A percentile compares a stretch with the other conserved stretches of the same genome.
phyloP scores from a whole-genome alignment of 2,797 vertebrate species.

The Myripristis jacobus region DNA sequence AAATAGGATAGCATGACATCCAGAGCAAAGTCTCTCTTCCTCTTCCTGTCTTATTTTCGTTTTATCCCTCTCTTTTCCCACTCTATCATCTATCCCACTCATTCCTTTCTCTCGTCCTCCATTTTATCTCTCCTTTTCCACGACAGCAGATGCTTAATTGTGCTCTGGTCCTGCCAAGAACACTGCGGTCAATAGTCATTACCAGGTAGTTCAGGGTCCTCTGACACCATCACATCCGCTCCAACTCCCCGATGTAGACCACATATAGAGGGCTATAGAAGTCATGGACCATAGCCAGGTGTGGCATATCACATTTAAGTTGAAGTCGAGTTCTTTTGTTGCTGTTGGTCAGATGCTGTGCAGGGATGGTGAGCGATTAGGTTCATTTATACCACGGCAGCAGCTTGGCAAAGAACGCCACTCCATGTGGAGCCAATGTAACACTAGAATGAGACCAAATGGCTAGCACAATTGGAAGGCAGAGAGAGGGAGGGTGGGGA shows the following conservation, averaged over 20 bases:
- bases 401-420: conserved; percentile 70
- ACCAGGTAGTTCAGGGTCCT: conserved; percentile 81
- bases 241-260: conserved; percentile 19
- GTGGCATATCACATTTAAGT: conserved; percentile 43
- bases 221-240: conserved; percentile 65
- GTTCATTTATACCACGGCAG: conserved; percentile 78
- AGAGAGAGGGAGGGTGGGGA: conserved; percentile 44
- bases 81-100: neutral
- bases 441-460: conserved; percentile 83
- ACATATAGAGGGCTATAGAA: conserved; percentile 24
- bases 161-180: conserved; percentile 75
- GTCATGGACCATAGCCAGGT: conserved; percentile 27
- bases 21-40: conserved; percentile 23
- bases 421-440: conserved; percentile 80
- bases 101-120: conserved; percentile 51
- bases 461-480: conserved; percentile 80
- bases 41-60: neutral
- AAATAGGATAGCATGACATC: conserved; percentile 13
- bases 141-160: conserved; percentile 89
- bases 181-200: conserved; percentile 80
- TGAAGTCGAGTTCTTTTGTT: conserved; percentile 69
- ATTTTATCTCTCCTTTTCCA: conserved; percentile 68
- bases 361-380: conserved; percentile 66
- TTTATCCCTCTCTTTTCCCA: neutral
- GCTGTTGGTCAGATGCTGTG: conserved; percentile 50